These are phyloP conservation scores for Probaryconus sp. DNA, from an alignment of 1,140 invertebrate species.

Conservation along the genomic window DNA sequence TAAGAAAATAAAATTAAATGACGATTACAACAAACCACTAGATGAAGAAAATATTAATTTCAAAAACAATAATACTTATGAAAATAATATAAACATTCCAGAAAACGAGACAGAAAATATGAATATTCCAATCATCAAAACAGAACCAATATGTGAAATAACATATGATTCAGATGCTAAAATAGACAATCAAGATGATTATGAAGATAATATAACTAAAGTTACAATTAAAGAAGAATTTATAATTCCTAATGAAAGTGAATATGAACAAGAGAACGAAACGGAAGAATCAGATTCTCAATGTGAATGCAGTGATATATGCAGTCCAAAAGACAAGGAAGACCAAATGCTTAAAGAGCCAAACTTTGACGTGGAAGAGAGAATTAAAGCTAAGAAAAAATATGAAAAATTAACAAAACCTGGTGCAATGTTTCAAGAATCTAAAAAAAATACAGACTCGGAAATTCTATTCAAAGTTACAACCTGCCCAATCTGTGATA, in stretches of 20 bases:
- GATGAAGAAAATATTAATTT: background rate
- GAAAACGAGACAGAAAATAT: background rate
- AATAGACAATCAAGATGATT: background rate
- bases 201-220: background rate
- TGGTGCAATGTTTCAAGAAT: slow-evolving; percentile 21
- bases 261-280: no score
- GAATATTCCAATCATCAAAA: background rate
- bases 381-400: background rate
- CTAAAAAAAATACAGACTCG: slow-evolving; percentile 13
- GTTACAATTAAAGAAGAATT: slow-evolving; percentile 47
- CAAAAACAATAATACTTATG: background rate
- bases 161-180: background rate
- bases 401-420: slow-evolving; percentile 17
- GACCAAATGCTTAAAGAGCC: background rate
- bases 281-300: no score
- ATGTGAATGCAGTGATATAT: no score
- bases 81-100: background rate
- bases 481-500: slow-evolving; percentile 43
- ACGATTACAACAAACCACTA: background rate
- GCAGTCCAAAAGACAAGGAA: no score
- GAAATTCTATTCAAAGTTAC: slow-evolving; percentile 37
- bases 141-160: background rate
- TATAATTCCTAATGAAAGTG: slow-evolving; percentile 36
- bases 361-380: background rate
- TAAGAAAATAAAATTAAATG: slow-evolving; percentile 3